Percentiles rank a stretch among this genome's conserved stretches.
phyloP scores from a whole-genome alignment of 2,113 vertebrate species.

The Tetraodon nigroviridis region DNA sequence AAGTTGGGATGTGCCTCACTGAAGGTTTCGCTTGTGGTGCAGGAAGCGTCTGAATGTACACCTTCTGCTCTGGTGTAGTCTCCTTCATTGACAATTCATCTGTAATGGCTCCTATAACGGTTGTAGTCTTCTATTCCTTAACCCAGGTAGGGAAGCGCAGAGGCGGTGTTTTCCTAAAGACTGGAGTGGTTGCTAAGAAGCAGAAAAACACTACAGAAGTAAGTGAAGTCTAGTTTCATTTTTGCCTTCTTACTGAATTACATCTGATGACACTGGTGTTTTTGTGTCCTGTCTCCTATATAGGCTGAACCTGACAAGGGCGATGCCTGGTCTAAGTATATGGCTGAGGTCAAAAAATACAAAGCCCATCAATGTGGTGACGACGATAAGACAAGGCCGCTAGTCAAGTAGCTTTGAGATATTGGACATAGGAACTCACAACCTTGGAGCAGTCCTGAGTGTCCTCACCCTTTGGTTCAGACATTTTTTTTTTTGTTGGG shows the following conservation, averaged over 20 bases:
- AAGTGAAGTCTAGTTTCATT: conserved; percentile 9
- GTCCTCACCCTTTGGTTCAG: conserved; percentile 21
- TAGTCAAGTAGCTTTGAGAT: conserved; percentile 82
- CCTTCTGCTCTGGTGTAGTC: conserved; percentile 79
- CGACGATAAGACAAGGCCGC: conserved; percentile 92
- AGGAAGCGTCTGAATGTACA: conserved; percentile 62
- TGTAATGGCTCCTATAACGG: conserved; percentile 85
- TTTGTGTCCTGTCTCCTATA: conserved; percentile 35
- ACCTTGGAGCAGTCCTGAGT: conserved; percentile 24
- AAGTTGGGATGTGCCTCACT: conserved; percentile 34
- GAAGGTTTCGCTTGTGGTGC: conserved; percentile 52
- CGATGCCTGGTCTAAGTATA: conserved; percentile 94
- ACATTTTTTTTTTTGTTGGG: conserved; percentile 10
- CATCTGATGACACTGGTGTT: neutral
- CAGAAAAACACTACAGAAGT: conserved; percentile 88
- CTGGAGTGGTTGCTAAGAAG: conserved; percentile 96
- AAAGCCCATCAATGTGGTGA: conserved; percentile 96
- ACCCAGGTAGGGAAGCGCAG: conserved; percentile 97
- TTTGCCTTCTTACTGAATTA: too few species aligned
- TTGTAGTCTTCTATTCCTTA: conserved; percentile 96
- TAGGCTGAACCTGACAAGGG: conserved; percentile 86
- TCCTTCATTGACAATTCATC: conserved; percentile 78
- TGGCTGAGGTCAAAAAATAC: conserved; percentile 98
- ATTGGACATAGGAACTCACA: neutral
- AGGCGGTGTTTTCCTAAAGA: conserved; percentile 96